phyloP scores from a whole-genome alignment of 2,888 invertebrate genomes.

The Dinocampus coccinellae region DNA sequence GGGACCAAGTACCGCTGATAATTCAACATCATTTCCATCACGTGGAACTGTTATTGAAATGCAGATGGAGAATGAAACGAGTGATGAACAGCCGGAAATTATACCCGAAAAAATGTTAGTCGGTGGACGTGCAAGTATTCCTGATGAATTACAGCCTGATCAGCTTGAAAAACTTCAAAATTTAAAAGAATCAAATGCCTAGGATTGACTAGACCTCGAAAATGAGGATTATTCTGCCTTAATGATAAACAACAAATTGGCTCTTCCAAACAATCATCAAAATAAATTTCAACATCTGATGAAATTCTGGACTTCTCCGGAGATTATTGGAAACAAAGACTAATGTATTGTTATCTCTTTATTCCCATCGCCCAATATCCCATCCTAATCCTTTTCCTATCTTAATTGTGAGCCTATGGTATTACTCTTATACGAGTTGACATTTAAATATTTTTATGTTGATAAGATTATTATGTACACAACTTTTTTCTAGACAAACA shows the following conservation, averaged over 20 bases:
- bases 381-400: slow-evolving; percentile 26
- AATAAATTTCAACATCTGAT: slow-evolving; percentile 64
- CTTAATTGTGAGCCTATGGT: slow-evolving; percentile 35
- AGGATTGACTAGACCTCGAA: slow-evolving; percentile 70
- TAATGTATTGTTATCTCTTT: slow-evolving; percentile 24
- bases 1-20: slow-evolving; percentile 75
- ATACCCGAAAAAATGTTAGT: slow-evolving; percentile 72
- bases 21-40: slow-evolving; percentile 73
- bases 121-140: slow-evolving; percentile 86
- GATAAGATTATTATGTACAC: slow-evolving; percentile 53
- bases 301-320: slow-evolving; percentile 66
- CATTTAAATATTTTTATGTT: slow-evolving; percentile 56
- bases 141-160: slow-evolving; percentile 90
- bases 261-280: slow-evolving; percentile 65
- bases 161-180: slow-evolving; percentile 89
- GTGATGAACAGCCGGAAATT: slow-evolving; percentile 55
- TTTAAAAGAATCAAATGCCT: slow-evolving; percentile 92
- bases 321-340: slow-evolving; percentile 54
- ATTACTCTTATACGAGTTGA: slow-evolving; percentile 25
- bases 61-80: slow-evolving; percentile 44
- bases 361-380: slow-evolving; percentile 21
- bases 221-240: slow-evolving; percentile 59
- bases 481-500: slow-evolving; percentile 60
- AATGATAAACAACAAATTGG: slow-evolving; percentile 56
- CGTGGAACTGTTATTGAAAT: slow-evolving; percentile 53